Conservation (phyloP, 2,113 vertebrate species). For the Malurus melanocephalus region DNA sequence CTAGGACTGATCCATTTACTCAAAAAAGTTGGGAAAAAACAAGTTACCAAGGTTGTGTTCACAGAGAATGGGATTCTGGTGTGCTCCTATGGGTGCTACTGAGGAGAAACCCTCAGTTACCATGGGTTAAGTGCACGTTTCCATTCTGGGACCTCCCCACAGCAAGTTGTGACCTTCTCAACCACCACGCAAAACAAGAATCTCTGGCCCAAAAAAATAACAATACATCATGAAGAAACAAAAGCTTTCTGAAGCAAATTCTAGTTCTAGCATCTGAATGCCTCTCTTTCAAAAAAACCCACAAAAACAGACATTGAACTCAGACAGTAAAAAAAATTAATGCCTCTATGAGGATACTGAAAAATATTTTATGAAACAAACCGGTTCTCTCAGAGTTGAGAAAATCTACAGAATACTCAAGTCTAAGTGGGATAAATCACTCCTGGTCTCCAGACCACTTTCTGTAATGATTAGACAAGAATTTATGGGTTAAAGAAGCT, state of each 20-base stretch:
- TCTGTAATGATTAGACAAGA: not conserved
- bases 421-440: not conserved
- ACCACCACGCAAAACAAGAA: not conserved
- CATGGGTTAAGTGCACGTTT: fast-evolving
- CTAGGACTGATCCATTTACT: not conserved
- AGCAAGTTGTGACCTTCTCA: not conserved
- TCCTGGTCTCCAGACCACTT: not conserved
- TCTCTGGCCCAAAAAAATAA: not conserved
- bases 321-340: not conserved
- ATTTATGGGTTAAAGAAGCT: not conserved
- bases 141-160: not conserved
- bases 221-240: not conserved
- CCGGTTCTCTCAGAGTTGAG: not conserved
- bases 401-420: not conserved
- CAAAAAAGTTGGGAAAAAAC: not conserved
- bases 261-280: not conserved
- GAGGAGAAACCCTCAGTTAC: not conserved
- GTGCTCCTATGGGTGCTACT: not conserved
- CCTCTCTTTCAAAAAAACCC: not conserved
- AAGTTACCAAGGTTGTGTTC: not conserved
- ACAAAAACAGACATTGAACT: not conserved
- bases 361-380: not conserved
- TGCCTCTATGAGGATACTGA: not conserved
- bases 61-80: not conserved
- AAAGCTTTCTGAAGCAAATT: not conserved